Base-by-base conservation (phyloP, 2,888 invertebrate species). In the Laothoe populi region DNA sequence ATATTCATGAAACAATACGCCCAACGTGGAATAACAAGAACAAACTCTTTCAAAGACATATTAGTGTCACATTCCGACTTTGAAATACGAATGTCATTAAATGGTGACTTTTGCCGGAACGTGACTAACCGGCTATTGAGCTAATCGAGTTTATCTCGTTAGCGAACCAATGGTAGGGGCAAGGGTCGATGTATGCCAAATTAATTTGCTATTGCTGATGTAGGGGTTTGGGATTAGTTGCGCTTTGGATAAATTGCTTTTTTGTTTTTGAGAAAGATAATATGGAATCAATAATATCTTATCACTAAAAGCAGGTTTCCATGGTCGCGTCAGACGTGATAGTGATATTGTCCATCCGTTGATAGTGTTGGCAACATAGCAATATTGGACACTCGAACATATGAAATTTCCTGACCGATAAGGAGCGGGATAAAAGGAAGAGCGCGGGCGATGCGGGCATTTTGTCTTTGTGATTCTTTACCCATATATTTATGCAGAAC, bases 51-150 rank as follows among this genome's bases (percentile, higher is more conserved):
- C 7, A 35, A 35, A n/a, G 57, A 26, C 35, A 35, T 35, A 19
- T 35, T 53, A 53, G 16, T 31, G 26, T 53, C 31, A 61, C 60
- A 53, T 53, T 40, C 49, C 49, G 40, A 44, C 19, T 44, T 44
- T 44, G 44, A 44, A 44, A 19, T 19, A 72, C 77, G 75, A 78
- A 77, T 80, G 78, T 74, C 81, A 83, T 84, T 83, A 82, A 81
- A 77, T 75, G 67, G 72, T 76, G 78, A 78, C 75, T 78, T 70
- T 69, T 67, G 63, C 67, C 63, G 63, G 69, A 61, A 70, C 85
- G 86, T 84, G 86, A 72, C 85, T 84, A 83, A 83, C 73, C 78
- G 75, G 80, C 77, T 84, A 85, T 85, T 85, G 83, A 66, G 81
- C 73, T 82, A 84, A 84, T 86, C 72, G 72, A 67, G 71, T 64